Conservation (phyloP, 2,888 invertebrate species). For the Acanthacorydalis orientalis region DNA sequence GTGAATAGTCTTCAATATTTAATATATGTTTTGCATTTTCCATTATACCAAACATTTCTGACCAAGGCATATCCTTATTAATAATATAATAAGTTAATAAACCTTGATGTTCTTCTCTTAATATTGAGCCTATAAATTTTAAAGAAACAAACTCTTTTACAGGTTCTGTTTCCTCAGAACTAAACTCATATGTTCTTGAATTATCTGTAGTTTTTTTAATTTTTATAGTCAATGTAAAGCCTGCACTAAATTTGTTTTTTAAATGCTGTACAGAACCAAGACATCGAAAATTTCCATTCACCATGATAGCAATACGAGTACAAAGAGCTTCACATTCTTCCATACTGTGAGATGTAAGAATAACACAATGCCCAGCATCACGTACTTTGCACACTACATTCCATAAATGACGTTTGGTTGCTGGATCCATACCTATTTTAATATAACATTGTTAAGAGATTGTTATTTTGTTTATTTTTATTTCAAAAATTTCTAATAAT, state of each 20-base stretch:
- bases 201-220: conserved; percentile 18
- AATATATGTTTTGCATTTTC: conserved; percentile 30
- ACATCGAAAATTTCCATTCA: conserved; percentile 67
- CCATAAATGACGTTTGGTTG: conserved; percentile 68
- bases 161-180: conserved; percentile 7
- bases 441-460: neutral
- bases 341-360: conserved; percentile 77
- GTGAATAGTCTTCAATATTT: conserved; percentile 61
- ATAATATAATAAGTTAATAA: conserved; percentile 53
- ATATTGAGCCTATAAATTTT: conserved; percentile 19
- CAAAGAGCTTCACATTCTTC: conserved; percentile 77
- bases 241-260: conserved; percentile 60
- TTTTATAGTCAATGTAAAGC: conserved; percentile 20
- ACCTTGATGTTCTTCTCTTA: conserved; percentile 54
- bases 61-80: conserved; percentile 46
- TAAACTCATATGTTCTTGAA: conserved; percentile 6
- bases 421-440: conserved; percentile 57
- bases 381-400: conserved; percentile 50
- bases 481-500: too few relatives aligned
- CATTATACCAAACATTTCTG: conserved; percentile 59
- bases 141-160: conserved; percentile 14
- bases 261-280: conserved; percentile 67
- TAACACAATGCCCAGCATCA: conserved; percentile 53
- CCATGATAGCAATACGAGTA: conserved; percentile 68
- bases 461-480: too few relatives aligned